Conservation (phyloP, 2,888 invertebrate genomes). For the Sinhomidia bicolor region DNA sequence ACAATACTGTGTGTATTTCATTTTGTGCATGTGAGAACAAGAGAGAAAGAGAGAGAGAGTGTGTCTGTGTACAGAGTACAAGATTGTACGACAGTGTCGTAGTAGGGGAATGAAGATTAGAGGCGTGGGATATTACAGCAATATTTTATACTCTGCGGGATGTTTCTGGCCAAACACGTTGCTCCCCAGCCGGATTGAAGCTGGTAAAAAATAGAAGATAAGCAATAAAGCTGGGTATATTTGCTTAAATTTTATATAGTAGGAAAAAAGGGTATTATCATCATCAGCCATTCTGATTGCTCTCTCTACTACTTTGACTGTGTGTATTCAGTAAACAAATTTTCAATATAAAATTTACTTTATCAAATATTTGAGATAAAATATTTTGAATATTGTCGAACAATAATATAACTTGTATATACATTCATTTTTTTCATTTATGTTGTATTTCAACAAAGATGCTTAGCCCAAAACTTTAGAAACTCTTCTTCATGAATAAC, state of each 20-base stretch:
- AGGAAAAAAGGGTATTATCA: too few relatives aligned
- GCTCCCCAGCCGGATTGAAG: conserved; percentile 41
- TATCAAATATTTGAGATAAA: too few relatives aligned
- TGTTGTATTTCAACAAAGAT: too few relatives aligned
- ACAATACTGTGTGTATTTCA: not conserved
- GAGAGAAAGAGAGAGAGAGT: not conserved
- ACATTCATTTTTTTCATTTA: too few relatives aligned
- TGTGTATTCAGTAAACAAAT: too few relatives aligned
- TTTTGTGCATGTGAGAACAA: too few relatives aligned
- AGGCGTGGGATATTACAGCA: conserved; percentile 74
- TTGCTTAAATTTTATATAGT: not conserved
- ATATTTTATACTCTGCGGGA: conserved; percentile 77
- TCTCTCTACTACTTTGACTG: too few relatives aligned
- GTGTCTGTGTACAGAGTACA: not conserved
- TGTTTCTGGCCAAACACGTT: conserved; percentile 55
- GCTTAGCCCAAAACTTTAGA: too few relatives aligned
- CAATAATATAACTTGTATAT: too few relatives aligned
- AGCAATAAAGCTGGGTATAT: not conserved
- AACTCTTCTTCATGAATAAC: too few relatives aligned
- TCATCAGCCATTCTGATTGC: not conserved
- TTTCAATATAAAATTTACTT: too few relatives aligned
- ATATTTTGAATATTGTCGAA: too few relatives aligned
- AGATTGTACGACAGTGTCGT: conserved; percentile 10
- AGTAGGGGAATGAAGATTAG: conserved; percentile 71
- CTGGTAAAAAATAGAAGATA: not conserved